Percentiles rank a stretch among this genome's conserved stretches.
Evolutionary conservation across 2,888 invertebrate species (phyloP).

Genomic region (Drosophila fulvimacula): DNA sequence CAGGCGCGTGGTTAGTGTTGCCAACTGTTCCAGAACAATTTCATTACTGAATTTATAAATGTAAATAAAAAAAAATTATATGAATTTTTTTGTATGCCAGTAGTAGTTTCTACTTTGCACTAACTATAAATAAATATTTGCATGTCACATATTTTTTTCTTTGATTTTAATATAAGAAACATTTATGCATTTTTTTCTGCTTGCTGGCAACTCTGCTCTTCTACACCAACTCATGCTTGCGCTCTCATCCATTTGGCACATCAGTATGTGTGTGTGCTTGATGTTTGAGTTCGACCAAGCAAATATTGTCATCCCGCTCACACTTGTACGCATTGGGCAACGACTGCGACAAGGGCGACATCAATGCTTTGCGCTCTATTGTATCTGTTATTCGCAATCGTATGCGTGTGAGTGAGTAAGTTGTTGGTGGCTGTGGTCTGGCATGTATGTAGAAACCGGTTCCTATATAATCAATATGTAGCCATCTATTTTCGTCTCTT

Average conservation of each 20-base stretch:
- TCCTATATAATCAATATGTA: conserved; percentile 78
- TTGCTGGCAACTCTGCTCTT: conserved; percentile 46
- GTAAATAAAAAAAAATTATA: background rate
- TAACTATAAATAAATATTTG: background rate
- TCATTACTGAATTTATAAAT: background rate
- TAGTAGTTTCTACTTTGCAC: background rate
- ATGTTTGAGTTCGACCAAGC: conserved; percentile 38
- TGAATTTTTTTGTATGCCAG: background rate
- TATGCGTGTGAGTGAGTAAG: conserved; percentile 27
- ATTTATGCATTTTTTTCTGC: conserved; percentile 24
- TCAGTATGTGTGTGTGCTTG: conserved; percentile 16
- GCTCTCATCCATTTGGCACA: conserved; percentile 27
- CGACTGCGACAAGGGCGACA: conserved; percentile 33
- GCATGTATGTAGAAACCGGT: conserved; percentile 67
- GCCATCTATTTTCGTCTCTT: conserved; percentile 63
- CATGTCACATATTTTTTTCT: background rate
- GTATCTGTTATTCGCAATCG: conserved; percentile 33
- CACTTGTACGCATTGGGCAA: conserved; percentile 9
- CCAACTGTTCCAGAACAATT: conserved; percentile 10
- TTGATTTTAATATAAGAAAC: conserved; percentile 1
- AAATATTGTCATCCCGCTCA: conserved; percentile 36
- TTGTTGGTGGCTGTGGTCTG: conserved; percentile 44
- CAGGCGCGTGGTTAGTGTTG: conserved; percentile 37
- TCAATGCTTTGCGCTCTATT: conserved; percentile 38
- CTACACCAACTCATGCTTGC: conserved; percentile 24